Percentiles rank a stretch among this genome's conserved stretches.
Conservation (phyloP, 1,140 invertebrate genomes). For the Drosophila saltans region DNA sequence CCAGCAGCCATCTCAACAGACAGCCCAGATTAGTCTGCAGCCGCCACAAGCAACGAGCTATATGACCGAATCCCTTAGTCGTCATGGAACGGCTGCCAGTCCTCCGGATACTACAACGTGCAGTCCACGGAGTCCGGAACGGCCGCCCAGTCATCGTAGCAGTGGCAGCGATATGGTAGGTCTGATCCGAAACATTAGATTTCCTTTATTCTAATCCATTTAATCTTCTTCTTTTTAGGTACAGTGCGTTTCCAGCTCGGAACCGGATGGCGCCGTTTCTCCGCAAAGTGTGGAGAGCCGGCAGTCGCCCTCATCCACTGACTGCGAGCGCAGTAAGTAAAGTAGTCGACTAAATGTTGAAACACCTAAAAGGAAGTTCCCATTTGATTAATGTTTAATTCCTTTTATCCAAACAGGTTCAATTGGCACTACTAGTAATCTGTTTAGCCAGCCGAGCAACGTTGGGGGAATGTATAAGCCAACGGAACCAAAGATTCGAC, state of each 20-base stretch:
- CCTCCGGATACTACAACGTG: conserved; percentile 92
- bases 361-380: too few species aligned
- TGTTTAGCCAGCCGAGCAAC: conserved; percentile 63
- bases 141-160: conserved; percentile 78
- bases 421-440: conserved; percentile 39
- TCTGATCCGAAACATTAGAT: neutral
- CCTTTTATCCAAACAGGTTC: conserved; percentile 17
- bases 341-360: too few species aligned
- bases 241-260: conserved; percentile 92
- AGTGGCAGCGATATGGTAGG: conserved; percentile 82
- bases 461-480: conserved; percentile 67
- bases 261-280: conserved; percentile 87
- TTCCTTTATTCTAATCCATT: neutral
- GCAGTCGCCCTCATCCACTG: conserved; percentile 78
- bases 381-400: neutral
- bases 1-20: conserved; percentile 58
- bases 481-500: conserved; percentile 76
- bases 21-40: conserved; percentile 52
- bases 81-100: conserved; percentile 81
- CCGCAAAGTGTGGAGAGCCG: conserved; percentile 74
- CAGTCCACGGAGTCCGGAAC: conserved; percentile 85
- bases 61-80: conserved; percentile 65
- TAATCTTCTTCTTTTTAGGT: conserved; percentile 86
- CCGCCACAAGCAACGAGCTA: conserved; percentile 71
- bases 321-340: conserved; percentile 72